These are phyloP conservation scores for Patiria miniata DNA, from an alignment of 35 echinoderm and acorn worm species.

Conservation along the genomic window DNA sequence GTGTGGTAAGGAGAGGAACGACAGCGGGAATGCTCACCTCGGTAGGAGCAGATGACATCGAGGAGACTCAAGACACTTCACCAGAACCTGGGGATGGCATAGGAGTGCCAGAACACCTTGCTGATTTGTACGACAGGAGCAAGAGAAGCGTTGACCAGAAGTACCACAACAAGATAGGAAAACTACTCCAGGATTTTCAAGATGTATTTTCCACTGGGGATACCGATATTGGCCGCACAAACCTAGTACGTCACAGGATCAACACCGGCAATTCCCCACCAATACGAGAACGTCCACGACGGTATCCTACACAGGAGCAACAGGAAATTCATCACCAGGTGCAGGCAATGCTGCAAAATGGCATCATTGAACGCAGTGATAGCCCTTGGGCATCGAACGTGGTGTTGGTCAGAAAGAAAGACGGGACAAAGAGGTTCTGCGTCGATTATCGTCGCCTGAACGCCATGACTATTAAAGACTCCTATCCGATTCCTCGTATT, in stretches of 20 bases:
- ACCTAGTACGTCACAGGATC: background rate
- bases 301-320: constrained; percentile 9
- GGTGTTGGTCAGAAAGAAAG: background rate
- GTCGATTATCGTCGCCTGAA: background rate
- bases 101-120: background rate
- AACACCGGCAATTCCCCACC: constrained; percentile 22
- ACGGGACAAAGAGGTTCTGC: background rate
- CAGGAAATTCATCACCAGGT: constrained; percentile 10
- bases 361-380: constrained; percentile 21
- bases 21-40: background rate
- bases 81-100: background rate
- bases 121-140: background rate
- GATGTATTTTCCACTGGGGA: background rate
- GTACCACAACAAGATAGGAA: background rate
- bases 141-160: background rate
- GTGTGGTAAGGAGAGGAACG: background rate
- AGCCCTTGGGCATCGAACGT: background rate
- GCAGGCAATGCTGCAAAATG: background rate
- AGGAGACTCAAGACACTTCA: background rate
- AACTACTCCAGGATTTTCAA: background rate
- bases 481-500: constrained; percentile 58
- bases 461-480: background rate
- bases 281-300: background rate
- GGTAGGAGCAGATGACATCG: background rate
- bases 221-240: background rate